These are phyloP conservation scores for Sardina pilchardus DNA, from an alignment of 2,113 vertebrate genomes.

Conservation along the genomic window DNA sequence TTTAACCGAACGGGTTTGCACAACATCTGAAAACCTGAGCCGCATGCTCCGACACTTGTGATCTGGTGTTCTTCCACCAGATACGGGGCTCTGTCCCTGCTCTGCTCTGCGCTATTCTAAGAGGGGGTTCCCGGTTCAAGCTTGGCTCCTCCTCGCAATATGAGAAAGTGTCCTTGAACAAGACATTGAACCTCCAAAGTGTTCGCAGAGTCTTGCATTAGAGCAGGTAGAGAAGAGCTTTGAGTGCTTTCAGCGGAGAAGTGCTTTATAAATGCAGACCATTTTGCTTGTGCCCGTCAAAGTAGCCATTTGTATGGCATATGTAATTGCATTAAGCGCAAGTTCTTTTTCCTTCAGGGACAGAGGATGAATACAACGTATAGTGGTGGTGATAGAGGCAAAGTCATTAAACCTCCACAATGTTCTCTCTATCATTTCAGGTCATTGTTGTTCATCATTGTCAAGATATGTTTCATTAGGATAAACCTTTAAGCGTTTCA, in stretches of 20 bases:
- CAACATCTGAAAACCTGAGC: background rate
- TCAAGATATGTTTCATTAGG: background rate
- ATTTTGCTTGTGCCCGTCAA: background rate
- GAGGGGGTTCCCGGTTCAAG: background rate
- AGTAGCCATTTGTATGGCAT: background rate
- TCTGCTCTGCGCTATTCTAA: background rate
- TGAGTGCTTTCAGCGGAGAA: background rate
- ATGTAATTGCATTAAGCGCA: background rate
- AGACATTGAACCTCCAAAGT: slow-evolving; percentile 10
- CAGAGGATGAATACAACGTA: background rate
- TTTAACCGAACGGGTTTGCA: background rate
- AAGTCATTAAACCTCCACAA: background rate
- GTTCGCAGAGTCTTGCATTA: background rate
- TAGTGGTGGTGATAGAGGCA: background rate
- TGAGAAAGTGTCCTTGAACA: background rate
- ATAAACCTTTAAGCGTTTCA: no score
- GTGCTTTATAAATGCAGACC: background rate
- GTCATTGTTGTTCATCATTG: background rate
- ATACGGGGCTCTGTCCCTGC: background rate
- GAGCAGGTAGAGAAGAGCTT: background rate
- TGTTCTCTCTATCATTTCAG: background rate
- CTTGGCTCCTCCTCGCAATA: background rate
- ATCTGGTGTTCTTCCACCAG: background rate
- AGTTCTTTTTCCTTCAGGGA: background rate
- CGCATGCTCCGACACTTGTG: background rate